Evolutionary conservation across 2,888 invertebrate genomes (phyloP), one percentile per base, ranked within the genome.

Genomic region (Leptinotarsa rubiginosa): DNA sequence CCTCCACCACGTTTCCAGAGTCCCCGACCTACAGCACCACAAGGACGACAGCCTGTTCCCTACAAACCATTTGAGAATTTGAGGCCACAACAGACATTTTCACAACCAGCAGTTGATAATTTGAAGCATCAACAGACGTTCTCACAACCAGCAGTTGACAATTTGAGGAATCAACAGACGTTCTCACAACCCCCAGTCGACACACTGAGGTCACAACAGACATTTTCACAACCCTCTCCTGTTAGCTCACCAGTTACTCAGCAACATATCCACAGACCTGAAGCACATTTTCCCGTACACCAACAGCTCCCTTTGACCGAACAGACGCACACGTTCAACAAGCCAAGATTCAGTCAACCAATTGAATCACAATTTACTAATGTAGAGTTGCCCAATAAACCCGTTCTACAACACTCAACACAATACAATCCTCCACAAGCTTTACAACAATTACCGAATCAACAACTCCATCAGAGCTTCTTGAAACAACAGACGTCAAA

Each of bases 281-380:
- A 90, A 75, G 90, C 91, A 7, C 91, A 90, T 76, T 87, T 87
- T 75, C 86, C 86, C 20, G 69, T 82, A 31, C 83, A 83, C 22
- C 85, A 85, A 72, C 84, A 85, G 65, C 80, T 82, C 62, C 84
- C 84, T 62, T 49, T 80, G 18, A 59, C 68, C 3, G 79, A 81
- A 68, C 78, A 77, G 56, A 69, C 71, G 10, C 69, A 73, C n/a
- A 54, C 76, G 65, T 81, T 84, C 68, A 81, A 79, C 68, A 77
- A 77, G 41, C 74, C 70, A n/a, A 75, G 75, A 47, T 76, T 74
- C 56, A 79, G 73, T 79, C 82, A 66, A 65, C 70, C 71, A 74
- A 74, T 68, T 67, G 89, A 86, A 81, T 85, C 86, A 82, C 90
- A 87, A 62, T 85, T 31, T 80, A 73, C 88, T 67, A 75, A 65